phyloP scores from a whole-genome alignment of 2,797 vertebrate species.

The Pygocentrus nattereri region DNA sequence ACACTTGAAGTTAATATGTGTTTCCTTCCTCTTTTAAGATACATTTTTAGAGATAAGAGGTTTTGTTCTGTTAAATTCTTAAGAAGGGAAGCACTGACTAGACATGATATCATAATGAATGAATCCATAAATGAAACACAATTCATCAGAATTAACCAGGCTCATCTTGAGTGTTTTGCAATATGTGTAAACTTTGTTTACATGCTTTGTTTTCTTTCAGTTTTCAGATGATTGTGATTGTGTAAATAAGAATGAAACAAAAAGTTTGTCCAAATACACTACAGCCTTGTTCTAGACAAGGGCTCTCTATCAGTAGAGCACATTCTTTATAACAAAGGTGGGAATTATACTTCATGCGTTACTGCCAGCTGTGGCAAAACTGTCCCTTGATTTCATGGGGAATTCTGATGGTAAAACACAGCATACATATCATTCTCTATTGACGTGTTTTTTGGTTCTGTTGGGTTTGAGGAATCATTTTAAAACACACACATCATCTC shows the following conservation, averaged over 20 bases:
- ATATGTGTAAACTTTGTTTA: neutral
- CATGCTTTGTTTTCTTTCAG: conserved; percentile 12
- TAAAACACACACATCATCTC: neutral
- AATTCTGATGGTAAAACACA: neutral
- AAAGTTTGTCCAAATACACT: conserved; percentile 42
- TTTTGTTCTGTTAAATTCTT: too few species aligned
- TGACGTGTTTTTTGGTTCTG: neutral
- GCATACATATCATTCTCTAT: neutral
- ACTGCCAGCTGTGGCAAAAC: neutral
- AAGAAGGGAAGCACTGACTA: neutral
- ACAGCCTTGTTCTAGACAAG: conserved; percentile 34
- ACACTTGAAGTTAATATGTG: too few species aligned
- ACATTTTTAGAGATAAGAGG: too few species aligned
- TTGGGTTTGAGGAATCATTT: neutral
- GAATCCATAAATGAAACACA: neutral
- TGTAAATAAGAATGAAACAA: neutral
- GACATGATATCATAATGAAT: neutral
- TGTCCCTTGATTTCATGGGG: neutral
- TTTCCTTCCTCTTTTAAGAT: too few species aligned
- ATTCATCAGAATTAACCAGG: neutral
- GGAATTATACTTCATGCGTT: neutral
- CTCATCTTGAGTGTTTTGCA: neutral
- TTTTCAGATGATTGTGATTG: conserved; percentile 48
- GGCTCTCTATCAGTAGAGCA: conserved; percentile 14
- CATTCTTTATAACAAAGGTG: neutral